Evolutionary conservation across 2,797 vertebrate species (phyloP).

Genomic region (Galago senegalensis): DNA sequence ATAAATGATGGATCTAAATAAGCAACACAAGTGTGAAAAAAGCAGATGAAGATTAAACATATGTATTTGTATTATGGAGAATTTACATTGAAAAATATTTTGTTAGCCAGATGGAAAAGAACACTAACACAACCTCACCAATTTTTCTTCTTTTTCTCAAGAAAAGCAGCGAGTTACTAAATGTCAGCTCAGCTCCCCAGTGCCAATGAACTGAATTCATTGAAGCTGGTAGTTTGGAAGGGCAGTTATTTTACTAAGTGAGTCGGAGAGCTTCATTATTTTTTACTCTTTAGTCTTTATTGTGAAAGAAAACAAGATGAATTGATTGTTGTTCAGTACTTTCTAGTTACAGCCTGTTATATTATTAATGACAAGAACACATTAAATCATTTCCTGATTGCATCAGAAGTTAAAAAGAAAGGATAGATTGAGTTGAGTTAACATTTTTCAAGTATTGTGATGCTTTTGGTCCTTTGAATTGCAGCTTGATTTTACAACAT

Average conservation of each 20-base stretch:
- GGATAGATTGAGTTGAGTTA: constrained; percentile 68
- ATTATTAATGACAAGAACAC: constrained; percentile 70
- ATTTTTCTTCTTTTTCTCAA: neutral
- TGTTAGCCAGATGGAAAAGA: constrained; percentile 63
- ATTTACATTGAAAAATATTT: constrained; percentile 26
- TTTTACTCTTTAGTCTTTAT: constrained; percentile 52
- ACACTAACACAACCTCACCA: neutral
- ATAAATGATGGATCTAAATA: constrained; percentile 62
- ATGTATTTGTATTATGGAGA: neutral
- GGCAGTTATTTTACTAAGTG: constrained; percentile 68
- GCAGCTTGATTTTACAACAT: neutral
- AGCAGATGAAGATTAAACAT: constrained; percentile 18
- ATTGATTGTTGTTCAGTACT: constrained; percentile 20
- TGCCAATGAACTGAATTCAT: constrained; percentile 65
- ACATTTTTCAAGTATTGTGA: constrained; percentile 38
- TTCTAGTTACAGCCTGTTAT: constrained; percentile 11
- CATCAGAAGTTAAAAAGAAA: constrained; percentile 57
- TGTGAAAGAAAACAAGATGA: constrained; percentile 54
- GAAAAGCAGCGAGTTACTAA: constrained; percentile 65
- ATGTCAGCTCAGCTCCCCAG: constrained; percentile 59
- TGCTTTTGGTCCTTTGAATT: neutral
- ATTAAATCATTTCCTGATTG: constrained; percentile 71
- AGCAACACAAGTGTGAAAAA: neutral
- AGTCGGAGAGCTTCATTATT: constrained; percentile 50
- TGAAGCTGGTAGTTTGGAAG: constrained; percentile 67